These are phyloP conservation scores for Catocala fraxini DNA, from an alignment of 2,888 invertebrate species.

Conservation along the genomic window DNA sequence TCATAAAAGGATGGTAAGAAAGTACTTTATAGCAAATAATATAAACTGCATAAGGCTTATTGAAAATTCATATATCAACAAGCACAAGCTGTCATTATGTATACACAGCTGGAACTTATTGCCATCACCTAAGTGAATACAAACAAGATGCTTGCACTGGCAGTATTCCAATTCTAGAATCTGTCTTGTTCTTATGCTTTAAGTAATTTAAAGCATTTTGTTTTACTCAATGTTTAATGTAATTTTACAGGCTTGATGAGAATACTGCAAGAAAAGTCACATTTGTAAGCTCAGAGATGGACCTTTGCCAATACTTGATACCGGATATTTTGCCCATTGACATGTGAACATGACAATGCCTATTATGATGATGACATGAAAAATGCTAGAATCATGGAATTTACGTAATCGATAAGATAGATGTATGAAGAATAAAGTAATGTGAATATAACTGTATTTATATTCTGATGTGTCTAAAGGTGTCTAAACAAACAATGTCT, in stretches of 20 bases:
- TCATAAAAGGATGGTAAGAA: conserved; percentile 91
- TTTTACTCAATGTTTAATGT: background rate
- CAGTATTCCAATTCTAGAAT: too few relatives aligned
- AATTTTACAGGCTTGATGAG: conserved; percentile 90
- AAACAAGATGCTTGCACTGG: too few relatives aligned
- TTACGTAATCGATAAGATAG: conserved; percentile 27
- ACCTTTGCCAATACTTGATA: conserved; percentile 91
- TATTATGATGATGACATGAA: conserved; percentile 20
- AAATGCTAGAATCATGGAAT: conserved; percentile 27
- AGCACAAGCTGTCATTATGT: too few relatives aligned
- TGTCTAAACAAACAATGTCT: background rate
- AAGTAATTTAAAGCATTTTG: too few relatives aligned
- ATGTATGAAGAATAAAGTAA: conserved; percentile 6
- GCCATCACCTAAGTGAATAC: too few relatives aligned
- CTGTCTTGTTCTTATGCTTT: too few relatives aligned
- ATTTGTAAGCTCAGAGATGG: conserved; percentile 90
- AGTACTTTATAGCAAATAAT: conserved; percentile 1
- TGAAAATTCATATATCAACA: too few relatives aligned
- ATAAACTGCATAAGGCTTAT: background rate
- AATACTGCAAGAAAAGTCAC: conserved; percentile 92
- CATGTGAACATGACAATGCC: conserved; percentile 74
- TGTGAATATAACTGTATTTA: conserved; percentile 31
- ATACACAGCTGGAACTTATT: too few relatives aligned
- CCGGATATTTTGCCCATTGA: conserved; percentile 92
- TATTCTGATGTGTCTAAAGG: background rate